Conservation (phyloP, 2,888 invertebrate genomes). For the Celastrina argiolus region DNA sequence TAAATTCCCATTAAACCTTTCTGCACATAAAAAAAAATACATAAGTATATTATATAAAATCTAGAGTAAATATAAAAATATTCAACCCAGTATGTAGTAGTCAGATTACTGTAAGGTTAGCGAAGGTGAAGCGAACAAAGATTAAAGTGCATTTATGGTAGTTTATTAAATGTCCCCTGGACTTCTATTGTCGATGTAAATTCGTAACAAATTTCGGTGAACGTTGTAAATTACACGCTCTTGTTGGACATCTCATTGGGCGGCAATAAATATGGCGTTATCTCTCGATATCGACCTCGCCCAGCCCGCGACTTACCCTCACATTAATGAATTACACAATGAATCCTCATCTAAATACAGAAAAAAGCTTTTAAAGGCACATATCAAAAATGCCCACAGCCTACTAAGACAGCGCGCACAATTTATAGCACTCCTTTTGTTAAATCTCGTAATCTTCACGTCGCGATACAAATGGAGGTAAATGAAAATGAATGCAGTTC, state of each 20-base stretch:
- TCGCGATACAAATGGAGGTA: conserved; percentile 74
- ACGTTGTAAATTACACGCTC: conserved; percentile 64
- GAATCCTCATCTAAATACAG: conserved; percentile 78
- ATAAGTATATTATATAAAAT: too few species aligned
- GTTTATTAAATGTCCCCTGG: not conserved
- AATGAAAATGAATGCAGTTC: conserved; percentile 78
- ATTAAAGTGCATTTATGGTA: not conserved
- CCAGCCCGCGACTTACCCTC: conserved; percentile 65
- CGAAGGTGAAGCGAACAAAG: not conserved
- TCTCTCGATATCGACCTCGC: conserved; percentile 73
- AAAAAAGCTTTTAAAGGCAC: conserved; percentile 79
- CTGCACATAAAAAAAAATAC: too few species aligned
- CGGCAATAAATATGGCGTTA: conserved; percentile 69
- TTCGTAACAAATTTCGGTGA: conserved; percentile 63
- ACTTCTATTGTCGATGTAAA: conserved; percentile 28
- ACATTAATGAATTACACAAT: conserved; percentile 78
- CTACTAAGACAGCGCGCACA: conserved; percentile 76
- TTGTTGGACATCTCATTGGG: conserved; percentile 66
- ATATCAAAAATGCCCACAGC: conserved; percentile 78
- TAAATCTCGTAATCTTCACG: conserved; percentile 78
- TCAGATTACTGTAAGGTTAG: not conserved
- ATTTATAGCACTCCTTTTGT: conserved; percentile 76
- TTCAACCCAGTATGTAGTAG: not conserved
- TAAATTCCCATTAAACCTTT: not conserved
- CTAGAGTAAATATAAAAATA: too few species aligned